Evolutionary conservation across 1,140 invertebrate species (phyloP).

Genomic region (Melanaphis sacchari): DNA sequence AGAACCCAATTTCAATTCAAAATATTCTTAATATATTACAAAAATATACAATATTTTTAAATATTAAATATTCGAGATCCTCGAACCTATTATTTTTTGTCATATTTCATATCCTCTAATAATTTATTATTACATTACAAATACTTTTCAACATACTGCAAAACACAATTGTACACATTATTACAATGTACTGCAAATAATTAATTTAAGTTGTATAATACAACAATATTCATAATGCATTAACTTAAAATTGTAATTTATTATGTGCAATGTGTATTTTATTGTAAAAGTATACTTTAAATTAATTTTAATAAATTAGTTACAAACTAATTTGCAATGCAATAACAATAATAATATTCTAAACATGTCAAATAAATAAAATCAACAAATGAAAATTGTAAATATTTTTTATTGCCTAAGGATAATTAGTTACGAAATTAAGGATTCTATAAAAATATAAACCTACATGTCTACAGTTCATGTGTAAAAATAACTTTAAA

Average conservation of each 20-base stretch:
- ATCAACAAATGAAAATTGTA: neutral
- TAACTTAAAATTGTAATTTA: conserved; percentile 12
- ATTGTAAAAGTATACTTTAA: conserved; percentile 16
- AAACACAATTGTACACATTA: neutral
- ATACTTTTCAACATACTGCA: neutral
- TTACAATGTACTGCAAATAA: neutral
- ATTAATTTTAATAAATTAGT: neutral
- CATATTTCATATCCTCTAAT: neutral
- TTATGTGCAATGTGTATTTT: conserved; percentile 1
- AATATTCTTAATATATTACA: neutral
- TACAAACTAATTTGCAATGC: neutral
- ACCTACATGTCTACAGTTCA: neutral
- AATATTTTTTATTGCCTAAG: neutral
- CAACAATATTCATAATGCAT: conserved; percentile 7
- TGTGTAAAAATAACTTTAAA: neutral
- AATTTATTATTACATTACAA: neutral
- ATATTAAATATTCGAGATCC: neutral
- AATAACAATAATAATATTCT: neutral
- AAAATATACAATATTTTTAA: neutral
- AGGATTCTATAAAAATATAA: neutral
- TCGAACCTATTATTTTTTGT: neutral
- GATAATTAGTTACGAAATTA: neutral
- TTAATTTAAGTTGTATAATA: neutral
- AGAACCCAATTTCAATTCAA: neutral
- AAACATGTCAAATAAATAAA: neutral